A percentile compares a stretch with the other conserved stretches of the same genome.
These are phyloP conservation scores for Drosophila setosimentum DNA, from an alignment of 2,888 invertebrate genomes.

Conservation along the genomic window DNA sequence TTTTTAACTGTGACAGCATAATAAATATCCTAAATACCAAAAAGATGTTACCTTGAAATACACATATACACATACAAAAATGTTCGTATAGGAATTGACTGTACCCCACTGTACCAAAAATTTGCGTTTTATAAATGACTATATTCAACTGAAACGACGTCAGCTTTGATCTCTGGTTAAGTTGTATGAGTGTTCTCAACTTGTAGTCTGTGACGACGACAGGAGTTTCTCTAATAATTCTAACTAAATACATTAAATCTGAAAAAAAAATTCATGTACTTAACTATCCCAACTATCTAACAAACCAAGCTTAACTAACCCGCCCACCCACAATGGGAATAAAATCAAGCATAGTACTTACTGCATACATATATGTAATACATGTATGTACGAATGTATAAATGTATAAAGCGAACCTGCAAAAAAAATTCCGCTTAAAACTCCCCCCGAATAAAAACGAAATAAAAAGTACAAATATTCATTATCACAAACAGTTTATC, in stretches of 20 bases:
- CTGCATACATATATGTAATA: constrained; percentile 3
- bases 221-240: not conserved
- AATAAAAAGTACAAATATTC: constrained; percentile 83
- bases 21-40: not conserved
- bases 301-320: constrained; percentile 26
- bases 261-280: constrained; percentile 16
- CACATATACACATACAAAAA: not conserved
- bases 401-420: constrained; percentile 42
- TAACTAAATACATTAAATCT: not conserved
- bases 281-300: constrained; percentile 29
- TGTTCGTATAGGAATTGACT: constrained; percentile 1
- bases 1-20: constrained; percentile 30
- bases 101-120: constrained; percentile 1
- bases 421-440: constrained; percentile 70
- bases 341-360: constrained; percentile 4
- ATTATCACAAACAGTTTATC: constrained; percentile 49
- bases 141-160: not conserved
- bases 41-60: not conserved
- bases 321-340: constrained; percentile 26
- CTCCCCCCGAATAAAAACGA: constrained; percentile 79
- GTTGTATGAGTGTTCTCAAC: not conserved
- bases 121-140: not conserved
- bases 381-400: not conserved
- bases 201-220: not conserved
- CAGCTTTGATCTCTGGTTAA: constrained; percentile 5